Base-by-base conservation (phyloP, 2,888 invertebrate species). In the Ceratothoa steindachneri region DNA sequence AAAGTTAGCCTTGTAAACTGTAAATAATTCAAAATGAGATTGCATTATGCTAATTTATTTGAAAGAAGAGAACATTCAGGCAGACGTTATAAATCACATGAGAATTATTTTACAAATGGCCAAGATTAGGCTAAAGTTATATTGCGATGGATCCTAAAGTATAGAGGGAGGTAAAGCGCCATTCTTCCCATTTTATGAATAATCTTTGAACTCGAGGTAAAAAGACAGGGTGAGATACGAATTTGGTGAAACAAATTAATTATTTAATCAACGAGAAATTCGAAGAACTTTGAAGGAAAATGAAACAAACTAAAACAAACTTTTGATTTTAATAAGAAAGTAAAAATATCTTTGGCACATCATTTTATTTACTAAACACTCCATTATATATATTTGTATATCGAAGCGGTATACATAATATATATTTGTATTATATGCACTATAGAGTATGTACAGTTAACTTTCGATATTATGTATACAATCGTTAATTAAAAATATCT, bases 351-450 rank as follows among this genome's bases (percentile, higher is more conserved):
- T 41, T 41, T 41, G 41, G 41, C 41, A 41, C 41, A 41, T 41
- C 5, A 41, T 15, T 41, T 41, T 12, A 12, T 55, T n/a, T 55
- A 55, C 19, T n/a, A 55, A n/a, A 55, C 22, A 55, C 19, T n/a
- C 22, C 15, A n/a, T n/a, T 55, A 12, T 12, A 55, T 52, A 52
- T 51, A 53, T 51, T 1, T 53, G 55, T 52, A 52, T 53, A 27
- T 65, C 30, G 30, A 31, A 30, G 41, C 27, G 27, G 41, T 30
- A 30, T 64, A 29, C 64, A 22, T 60, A 30, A 60, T 70, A 60
- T 70, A 60, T 70, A 60, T 70, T 29, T 71, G 41, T 65, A 64
- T 65, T 65, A 60, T 70, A 30, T 60, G 29, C 19, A 60, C 15
- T 9, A 41, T 41, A 41, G 5, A 41, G 5, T 52, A 52, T 69